These are phyloP conservation scores for Atta texana DNA, from an alignment of 1,140 invertebrate genomes.

Conservation along the genomic window DNA sequence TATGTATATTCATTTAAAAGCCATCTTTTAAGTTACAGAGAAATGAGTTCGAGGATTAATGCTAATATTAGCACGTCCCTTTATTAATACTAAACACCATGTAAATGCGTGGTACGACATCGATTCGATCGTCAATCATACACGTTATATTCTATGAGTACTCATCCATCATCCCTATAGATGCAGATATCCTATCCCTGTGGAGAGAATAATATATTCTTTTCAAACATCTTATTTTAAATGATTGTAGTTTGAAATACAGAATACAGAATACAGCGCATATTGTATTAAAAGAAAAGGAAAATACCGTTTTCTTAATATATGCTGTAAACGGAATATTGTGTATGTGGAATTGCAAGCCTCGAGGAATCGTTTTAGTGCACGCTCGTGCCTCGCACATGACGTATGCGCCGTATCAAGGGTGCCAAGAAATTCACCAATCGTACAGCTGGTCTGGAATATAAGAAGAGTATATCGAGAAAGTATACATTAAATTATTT, in stretches of 20 bases:
- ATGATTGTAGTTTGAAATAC: neutral
- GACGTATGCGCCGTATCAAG: constrained; percentile 76
- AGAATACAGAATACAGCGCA: neutral
- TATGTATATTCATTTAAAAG: constrained; percentile 20
- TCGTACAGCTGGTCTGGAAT: constrained; percentile 77
- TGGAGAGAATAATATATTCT: neutral
- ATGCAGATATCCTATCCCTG: constrained; percentile 48
- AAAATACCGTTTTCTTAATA: constrained; percentile 41
- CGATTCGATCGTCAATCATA: constrained; percentile 15
- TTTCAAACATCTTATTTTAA: neutral
- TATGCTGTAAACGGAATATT: constrained; percentile 5
- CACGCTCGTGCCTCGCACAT: constrained; percentile 48
- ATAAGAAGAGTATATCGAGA: constrained; percentile 6
- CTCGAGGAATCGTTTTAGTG: constrained; percentile 25
- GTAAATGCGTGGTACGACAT: constrained; percentile 33
- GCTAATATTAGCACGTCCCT: constrained; percentile 9
- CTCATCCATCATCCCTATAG: constrained; percentile 39
- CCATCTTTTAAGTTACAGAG: constrained; percentile 18
- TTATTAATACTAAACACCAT: constrained; percentile 15
- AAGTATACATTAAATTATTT: constrained; percentile 30
- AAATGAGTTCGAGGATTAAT: neutral
- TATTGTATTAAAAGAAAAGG: neutral
- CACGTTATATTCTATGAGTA: constrained; percentile 45
- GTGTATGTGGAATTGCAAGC: constrained; percentile 12
- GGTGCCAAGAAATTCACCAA: constrained; percentile 79